Percentiles rank a stretch among this genome's conserved stretches.
Conservation (phyloP, 64 coral and sea anemone species). For the Platygyra sinensis region DNA sequence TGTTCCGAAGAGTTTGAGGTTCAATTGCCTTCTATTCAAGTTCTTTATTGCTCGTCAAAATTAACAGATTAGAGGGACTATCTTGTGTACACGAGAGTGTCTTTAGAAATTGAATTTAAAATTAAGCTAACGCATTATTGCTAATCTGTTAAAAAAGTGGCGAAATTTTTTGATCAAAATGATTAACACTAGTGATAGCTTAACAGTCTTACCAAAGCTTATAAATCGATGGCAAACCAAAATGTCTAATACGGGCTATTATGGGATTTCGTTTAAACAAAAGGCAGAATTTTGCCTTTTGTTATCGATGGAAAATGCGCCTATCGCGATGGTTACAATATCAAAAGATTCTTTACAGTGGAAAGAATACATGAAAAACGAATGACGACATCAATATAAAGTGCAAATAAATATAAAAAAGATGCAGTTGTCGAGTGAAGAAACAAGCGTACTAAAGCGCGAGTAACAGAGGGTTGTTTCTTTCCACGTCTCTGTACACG, state of each 20-base stretch:
- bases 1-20: not conserved
- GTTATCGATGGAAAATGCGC: not conserved
- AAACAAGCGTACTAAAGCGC: too few relatives aligned
- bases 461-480: too few relatives aligned
- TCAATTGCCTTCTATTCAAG: not conserved
- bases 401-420: too few relatives aligned
- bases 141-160: not conserved
- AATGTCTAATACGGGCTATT: not conserved
- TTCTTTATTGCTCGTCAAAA: not conserved
- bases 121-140: not conserved
- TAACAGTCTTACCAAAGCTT: not conserved
- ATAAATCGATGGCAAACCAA: too few relatives aligned
- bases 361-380: too few relatives aligned
- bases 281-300: not conserved
- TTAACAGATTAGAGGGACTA: constrained; percentile 23
- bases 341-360: too few relatives aligned
- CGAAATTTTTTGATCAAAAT: not conserved
- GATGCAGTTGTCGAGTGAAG: too few relatives aligned
- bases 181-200: not conserved
- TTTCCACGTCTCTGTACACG: too few relatives aligned
- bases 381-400: too few relatives aligned
- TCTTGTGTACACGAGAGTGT: not conserved
- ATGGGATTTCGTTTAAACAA: not conserved
- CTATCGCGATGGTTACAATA: not conserved
- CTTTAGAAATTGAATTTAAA: not conserved